Evolutionary conservation across 2,797 vertebrate species (phyloP), one percentile per base, ranked within the genome.

Genomic region (Naso thynnoides): DNA sequence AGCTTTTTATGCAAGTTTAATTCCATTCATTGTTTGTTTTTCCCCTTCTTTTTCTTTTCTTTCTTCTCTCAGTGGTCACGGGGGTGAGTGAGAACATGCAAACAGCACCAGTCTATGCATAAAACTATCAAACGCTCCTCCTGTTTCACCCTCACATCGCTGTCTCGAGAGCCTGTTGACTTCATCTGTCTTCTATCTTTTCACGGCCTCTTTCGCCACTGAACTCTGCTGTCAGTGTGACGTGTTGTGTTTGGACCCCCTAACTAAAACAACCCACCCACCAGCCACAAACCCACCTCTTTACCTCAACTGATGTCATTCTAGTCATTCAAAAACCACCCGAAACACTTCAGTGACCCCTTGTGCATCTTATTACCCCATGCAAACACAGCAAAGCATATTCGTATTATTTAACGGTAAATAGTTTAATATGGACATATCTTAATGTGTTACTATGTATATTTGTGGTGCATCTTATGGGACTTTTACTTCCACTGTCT

Each of bases 391-490:
- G 66, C 45, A 49, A 59, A 67, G 48, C 74, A 78, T 82, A 85
- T 76, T 62, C 26, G 6, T 73, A n/a, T 91, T 74, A 88, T 92
- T 89, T 86, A 88, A 77, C 42, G 82, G 77, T 88, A 73, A 78
- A 84, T 85, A 79, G 83, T 90, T 90, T 76, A 89, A 85, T 70
- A 90, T 83, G 83, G 81, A 85, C 90, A 90, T 92, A 91, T 93
- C 85, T 91, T 89, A 70, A 62, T 77, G 79, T 80, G 70, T 87
- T 80, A 79, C 76, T 71, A 61, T 89, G 90, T 95, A 87, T 92
- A 87, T 91, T 83, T 92, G 92, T 92, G 87, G 89, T 94, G 90
- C 89, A 90, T 93, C 76, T 88, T 91, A 84, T 88, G 78, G 78
- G 84, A 89, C 80, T 79, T 86, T 86, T 92, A 88, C 79, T 91